phyloP scores from a whole-genome alignment of 1,140 invertebrate genomes.

The Daktulosphaira vitifoliae region DNA sequence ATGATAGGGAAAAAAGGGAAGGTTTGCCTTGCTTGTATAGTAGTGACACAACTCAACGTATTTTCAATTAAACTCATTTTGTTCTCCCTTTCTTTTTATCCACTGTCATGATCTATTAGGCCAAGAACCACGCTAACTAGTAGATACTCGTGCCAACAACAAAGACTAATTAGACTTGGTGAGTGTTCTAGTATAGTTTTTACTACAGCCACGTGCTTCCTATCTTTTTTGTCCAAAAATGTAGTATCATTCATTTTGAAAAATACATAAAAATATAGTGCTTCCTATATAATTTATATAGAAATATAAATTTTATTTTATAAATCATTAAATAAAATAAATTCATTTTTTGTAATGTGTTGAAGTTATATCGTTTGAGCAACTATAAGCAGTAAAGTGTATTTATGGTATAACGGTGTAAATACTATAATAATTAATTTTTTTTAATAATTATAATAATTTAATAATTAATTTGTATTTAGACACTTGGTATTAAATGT shows the following conservation, averaged over 20 bases:
- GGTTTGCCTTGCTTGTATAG: not conserved
- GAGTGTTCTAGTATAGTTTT: not conserved
- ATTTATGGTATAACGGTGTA: too few relatives aligned
- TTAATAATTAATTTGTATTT: too few relatives aligned
- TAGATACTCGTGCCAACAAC: constrained; percentile 5
- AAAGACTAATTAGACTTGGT: constrained; percentile 18
- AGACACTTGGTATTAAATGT: too few relatives aligned
- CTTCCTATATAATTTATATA: too few relatives aligned
- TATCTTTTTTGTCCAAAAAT: not conserved
- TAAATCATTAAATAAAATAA: not conserved
- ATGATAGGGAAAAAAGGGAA: not conserved
- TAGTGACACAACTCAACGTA: constrained; percentile 8
- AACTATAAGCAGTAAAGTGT: too few relatives aligned
- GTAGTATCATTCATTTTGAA: too few relatives aligned
- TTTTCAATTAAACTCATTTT: constrained; percentile 31
- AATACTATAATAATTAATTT: too few relatives aligned
- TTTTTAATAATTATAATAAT: too few relatives aligned
- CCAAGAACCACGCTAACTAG: constrained; percentile 13
- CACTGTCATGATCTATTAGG: constrained; percentile 16
- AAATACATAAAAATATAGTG: too few relatives aligned
- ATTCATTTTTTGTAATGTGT: not conserved
- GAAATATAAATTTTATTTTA: too few relatives aligned
- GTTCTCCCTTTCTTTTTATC: constrained; percentile 17
- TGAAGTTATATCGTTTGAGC: not conserved
- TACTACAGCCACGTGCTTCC: constrained; percentile 1